These are phyloP conservation scores for Baccha elongata DNA, from an alignment of 2,888 invertebrate genomes.

Conservation along the genomic window DNA sequence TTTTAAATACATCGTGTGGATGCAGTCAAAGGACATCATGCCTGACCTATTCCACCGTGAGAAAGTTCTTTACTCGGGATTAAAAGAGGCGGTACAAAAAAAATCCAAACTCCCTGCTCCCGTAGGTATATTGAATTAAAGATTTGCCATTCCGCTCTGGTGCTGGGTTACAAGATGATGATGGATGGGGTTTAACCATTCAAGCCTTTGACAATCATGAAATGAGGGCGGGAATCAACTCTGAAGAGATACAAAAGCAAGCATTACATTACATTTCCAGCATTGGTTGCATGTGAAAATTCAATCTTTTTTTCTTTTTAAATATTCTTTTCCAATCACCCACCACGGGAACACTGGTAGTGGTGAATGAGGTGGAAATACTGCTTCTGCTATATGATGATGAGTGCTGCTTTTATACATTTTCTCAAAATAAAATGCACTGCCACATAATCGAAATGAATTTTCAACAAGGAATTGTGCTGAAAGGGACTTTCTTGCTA, in stretches of 20 bases:
- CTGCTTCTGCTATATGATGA: conserved; percentile 29
- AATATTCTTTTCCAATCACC: too few species aligned
- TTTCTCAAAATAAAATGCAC: conserved; percentile 18
- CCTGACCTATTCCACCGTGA: conserved; percentile 43
- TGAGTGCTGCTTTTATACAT: conserved; percentile 46
- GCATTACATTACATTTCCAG: conserved; percentile 35
- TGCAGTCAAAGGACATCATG: conserved; percentile 54
- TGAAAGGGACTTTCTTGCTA: conserved; percentile 28
- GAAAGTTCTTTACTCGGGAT: conserved; percentile 39
- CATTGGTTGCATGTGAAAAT: conserved; percentile 43
- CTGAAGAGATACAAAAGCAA: conserved; percentile 27
- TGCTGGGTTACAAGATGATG: background rate
- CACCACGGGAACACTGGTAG: too few species aligned
- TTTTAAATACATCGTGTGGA: conserved; percentile 33
- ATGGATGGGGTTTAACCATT: background rate
- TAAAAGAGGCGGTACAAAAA: conserved; percentile 12
- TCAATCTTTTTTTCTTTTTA: conserved; percentile 5
- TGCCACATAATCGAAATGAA: conserved; percentile 51
- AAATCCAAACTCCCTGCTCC: background rate
- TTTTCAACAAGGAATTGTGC: conserved; percentile 27
- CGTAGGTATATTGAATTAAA: conserved; percentile 46
- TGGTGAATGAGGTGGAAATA: background rate
- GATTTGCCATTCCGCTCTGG: conserved; percentile 29
- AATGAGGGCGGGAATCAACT: conserved; percentile 22
- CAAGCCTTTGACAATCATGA: conserved; percentile 22